phyloP scores from a whole-genome alignment of 2,888 invertebrate genomes.

The Metallyticus violacea region DNA sequence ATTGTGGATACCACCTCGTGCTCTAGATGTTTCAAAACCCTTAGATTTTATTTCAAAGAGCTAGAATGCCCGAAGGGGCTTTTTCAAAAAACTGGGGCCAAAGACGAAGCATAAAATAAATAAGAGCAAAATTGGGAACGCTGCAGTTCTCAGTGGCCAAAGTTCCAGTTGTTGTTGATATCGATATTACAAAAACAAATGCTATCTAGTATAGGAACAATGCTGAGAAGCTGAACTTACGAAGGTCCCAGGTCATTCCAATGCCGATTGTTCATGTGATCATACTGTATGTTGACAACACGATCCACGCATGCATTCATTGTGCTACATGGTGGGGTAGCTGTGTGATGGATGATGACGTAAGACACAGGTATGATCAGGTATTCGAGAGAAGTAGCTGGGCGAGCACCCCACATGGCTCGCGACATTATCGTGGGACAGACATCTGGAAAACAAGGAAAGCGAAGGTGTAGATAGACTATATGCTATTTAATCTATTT shows the following conservation, averaged over 20 bases:
- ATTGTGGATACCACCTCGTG: too few relatives aligned
- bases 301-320: conserved; percentile 52
- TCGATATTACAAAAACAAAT: not conserved
- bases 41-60: too few relatives aligned
- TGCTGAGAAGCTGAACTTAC: conserved; percentile 41
- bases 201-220: not conserved
- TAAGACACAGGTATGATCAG: conserved; percentile 60
- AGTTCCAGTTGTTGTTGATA: too few relatives aligned
- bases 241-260: conserved; percentile 71
- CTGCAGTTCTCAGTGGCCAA: too few relatives aligned
- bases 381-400: conserved; percentile 48
- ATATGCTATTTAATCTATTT: too few relatives aligned
- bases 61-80: too few relatives aligned
- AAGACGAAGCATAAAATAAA: too few relatives aligned
- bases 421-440: conserved; percentile 45
- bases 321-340: conserved; percentile 60
- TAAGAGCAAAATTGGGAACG: too few relatives aligned
- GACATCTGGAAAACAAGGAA: not conserved
- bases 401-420: conserved; percentile 58
- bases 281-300: conserved; percentile 65
- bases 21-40: too few relatives aligned
- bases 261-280: conserved; percentile 56
- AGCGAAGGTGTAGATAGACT: too few relatives aligned
- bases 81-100: too few relatives aligned
- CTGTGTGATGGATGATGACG: conserved; percentile 71